A percentile compares a stretch with the other conserved stretches of the same genome.
phyloP scores from a whole-genome alignment of 2,113 vertebrate genomes.

The Natator depressus region DNA sequence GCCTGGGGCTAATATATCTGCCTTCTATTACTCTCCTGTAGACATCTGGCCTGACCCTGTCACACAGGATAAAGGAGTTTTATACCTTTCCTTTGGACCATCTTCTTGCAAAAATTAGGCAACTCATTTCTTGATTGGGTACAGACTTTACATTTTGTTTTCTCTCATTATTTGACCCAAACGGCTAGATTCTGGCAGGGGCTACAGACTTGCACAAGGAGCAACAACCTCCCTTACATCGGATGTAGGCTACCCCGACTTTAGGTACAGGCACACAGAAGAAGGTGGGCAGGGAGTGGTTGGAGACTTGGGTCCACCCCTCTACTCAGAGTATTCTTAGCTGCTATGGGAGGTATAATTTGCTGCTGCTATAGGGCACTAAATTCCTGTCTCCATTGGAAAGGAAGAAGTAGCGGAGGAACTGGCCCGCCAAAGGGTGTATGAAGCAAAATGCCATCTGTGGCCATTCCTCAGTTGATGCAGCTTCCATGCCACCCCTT shows the following conservation, averaged over 20 bases:
- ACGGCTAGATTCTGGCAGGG: not conserved
- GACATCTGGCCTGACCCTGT: too few relatives aligned
- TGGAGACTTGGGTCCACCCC: not conserved
- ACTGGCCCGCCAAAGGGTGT: slow-evolving; percentile 1
- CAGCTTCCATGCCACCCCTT: slow-evolving; percentile 5
- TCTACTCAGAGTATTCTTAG: not conserved
- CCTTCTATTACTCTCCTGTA: too few relatives aligned
- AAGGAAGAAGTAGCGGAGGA: not conserved
- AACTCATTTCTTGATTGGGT: not conserved
- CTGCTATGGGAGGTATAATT: not conserved
- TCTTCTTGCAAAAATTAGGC: not conserved
- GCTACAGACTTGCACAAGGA: not conserved
- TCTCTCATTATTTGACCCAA: not conserved
- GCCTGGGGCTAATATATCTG: too few relatives aligned
- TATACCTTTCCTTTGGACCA: not conserved
- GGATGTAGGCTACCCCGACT: not conserved
- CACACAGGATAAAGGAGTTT: not conserved
- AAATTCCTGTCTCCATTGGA: not conserved
- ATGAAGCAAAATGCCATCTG: not conserved
- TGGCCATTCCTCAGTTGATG: not conserved
- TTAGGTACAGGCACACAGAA: not conserved
- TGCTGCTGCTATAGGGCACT: not conserved
- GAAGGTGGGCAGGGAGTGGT: not conserved
- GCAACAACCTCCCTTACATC: not conserved
- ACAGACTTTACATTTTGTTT: slow-evolving; percentile 14